Evolutionary conservation across 2,888 invertebrate genomes (phyloP).

Genomic region (Agriopis aurantiaria): DNA sequence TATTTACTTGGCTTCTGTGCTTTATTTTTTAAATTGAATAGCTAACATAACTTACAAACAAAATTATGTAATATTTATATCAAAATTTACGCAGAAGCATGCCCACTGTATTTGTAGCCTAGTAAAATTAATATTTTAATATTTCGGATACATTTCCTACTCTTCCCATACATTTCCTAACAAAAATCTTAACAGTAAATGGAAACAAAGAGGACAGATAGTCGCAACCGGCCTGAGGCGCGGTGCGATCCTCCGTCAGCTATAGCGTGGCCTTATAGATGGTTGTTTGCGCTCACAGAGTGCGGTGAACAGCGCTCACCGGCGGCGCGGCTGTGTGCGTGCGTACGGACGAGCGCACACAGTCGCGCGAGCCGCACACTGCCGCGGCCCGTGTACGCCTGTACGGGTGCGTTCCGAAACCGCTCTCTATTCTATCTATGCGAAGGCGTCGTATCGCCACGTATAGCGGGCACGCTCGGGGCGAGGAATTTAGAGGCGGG

Average conservation of each 20-base stretch:
- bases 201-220: conserved; percentile 60
- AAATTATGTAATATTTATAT: too few relatives aligned
- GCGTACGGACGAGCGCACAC: conserved; percentile 65
- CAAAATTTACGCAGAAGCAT: conserved; percentile 6
- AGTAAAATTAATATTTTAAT: conserved; percentile 10
- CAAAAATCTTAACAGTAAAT: conserved; percentile 40
- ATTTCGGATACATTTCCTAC: background rate
- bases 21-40: too few relatives aligned
- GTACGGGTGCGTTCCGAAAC: conserved; percentile 86
- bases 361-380: conserved; percentile 57
- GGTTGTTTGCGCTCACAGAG: conserved; percentile 87
- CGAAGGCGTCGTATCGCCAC: conserved; percentile 86
- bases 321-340: conserved; percentile 76
- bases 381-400: conserved; percentile 51
- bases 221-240: conserved; percentile 72
- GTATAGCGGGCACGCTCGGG: conserved; percentile 86
- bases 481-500: conserved; percentile 87
- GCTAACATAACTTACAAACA: too few relatives aligned
- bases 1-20: too few relatives aligned
- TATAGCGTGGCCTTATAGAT: conserved; percentile 87
- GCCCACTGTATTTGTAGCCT: conserved; percentile 4
- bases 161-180: conserved; percentile 34
- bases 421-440: conserved; percentile 87
- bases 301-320: conserved; percentile 87
- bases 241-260: conserved; percentile 81